phyloP scores from a whole-genome alignment of 2,113 vertebrate species.

The Tachuris rubrigastra region DNA sequence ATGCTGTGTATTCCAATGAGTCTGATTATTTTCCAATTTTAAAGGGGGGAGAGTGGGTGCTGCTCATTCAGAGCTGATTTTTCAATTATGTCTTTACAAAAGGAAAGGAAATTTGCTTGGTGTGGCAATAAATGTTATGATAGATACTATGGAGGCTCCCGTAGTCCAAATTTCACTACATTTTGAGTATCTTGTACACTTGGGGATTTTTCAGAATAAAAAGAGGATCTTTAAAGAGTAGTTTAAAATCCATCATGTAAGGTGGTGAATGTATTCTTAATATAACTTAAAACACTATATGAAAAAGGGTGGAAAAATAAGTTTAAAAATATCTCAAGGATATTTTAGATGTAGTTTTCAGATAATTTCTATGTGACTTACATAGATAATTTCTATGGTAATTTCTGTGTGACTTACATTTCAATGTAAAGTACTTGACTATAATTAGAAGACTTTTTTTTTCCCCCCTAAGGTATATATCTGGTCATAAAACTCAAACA shows the following conservation, averaged over 20 bases:
- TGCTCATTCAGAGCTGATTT: background rate
- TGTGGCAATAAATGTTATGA: background rate
- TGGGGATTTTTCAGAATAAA: background rate
- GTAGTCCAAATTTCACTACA: background rate
- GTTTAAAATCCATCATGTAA: background rate
- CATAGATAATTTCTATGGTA: background rate
- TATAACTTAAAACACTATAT: background rate
- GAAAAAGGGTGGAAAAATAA: background rate
- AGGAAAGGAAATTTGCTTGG: background rate
- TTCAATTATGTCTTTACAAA: background rate
- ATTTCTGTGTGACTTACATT: no score
- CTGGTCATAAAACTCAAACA: background rate
- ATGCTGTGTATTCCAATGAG: background rate
- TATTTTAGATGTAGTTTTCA: background rate
- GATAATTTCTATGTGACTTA: background rate
- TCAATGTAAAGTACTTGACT: background rate
- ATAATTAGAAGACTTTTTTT: background rate
- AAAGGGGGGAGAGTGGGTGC: accelerated
- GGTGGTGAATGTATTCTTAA: background rate
- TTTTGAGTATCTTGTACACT: background rate
- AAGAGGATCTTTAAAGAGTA: background rate
- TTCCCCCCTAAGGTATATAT: background rate
- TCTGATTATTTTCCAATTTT: background rate
- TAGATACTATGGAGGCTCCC: background rate
- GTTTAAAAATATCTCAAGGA: background rate